phyloP scores from a whole-genome alignment of 2,888 invertebrate genomes.

The Zhuqinia jingwanae region DNA sequence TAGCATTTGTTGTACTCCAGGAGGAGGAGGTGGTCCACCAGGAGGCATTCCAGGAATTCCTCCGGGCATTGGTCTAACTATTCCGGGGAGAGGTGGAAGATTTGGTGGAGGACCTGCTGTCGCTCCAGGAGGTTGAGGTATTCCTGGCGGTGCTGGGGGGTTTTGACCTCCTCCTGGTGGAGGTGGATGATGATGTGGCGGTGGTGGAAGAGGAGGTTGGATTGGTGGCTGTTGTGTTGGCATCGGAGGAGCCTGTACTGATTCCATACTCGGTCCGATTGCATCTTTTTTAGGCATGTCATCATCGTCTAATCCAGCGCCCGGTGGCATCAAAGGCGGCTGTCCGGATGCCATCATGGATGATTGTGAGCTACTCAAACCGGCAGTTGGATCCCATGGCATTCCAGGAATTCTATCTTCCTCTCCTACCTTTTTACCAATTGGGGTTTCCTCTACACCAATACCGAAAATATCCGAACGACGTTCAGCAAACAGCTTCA shows the following conservation, averaged over 20 bases:
- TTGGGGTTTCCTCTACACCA: conserved; percentile 98
- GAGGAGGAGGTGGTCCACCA: conserved; percentile 81
- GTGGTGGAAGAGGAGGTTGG: conserved; percentile 75
- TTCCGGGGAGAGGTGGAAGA: conserved; percentile 81
- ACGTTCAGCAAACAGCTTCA: conserved; percentile 97
- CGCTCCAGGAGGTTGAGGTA: conserved; percentile 67
- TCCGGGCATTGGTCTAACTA: conserved; percentile 77
- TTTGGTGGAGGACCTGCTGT: conserved; percentile 66
- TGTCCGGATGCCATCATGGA: conserved; percentile 77
- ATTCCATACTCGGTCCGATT: conserved; percentile 73
- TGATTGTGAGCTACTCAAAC: conserved; percentile 79
- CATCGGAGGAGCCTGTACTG: conserved; percentile 52
- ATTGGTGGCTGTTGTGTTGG: conserved; percentile 77
- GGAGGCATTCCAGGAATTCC: conserved; percentile 80
- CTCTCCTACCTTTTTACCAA: conserved; percentile 98
- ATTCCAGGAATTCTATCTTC: conserved; percentile 82
- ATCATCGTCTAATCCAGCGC: conserved; percentile 80
- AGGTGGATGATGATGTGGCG: conserved; percentile 80
- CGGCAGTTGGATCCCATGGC: conserved; percentile 77
- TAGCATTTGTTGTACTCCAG: conserved; percentile 84
- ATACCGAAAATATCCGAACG: conserved; percentile 99
- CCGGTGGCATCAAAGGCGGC: conserved; percentile 80
- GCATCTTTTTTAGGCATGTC: conserved; percentile 81
- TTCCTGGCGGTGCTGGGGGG: conserved; percentile 68
- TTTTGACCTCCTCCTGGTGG: conserved; percentile 81